Base-by-base conservation (phyloP, 2,888 invertebrate species). In the Trypoxylon attenuatum region DNA sequence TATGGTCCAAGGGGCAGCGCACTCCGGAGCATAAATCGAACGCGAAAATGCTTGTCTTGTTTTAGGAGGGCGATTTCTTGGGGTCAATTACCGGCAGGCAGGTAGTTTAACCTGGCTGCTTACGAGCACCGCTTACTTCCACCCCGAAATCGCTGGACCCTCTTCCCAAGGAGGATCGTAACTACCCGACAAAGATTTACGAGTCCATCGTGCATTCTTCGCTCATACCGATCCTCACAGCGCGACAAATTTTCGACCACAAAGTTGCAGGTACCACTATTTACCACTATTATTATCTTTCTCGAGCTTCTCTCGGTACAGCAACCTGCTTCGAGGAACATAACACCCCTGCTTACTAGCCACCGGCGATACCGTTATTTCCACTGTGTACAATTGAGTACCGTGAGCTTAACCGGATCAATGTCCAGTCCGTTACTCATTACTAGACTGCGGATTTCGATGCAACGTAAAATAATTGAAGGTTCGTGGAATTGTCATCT, bases 221-320 rank as follows among this genome's bases (percentile, higher is more conserved):
- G 52, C 29, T 52, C 47, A 15, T 50, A 57, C 53, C 49, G 66
- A 67, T 67, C 52, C 72, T 72, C 39, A 56, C 65, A 59, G 73
- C 65, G 73, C 71, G 76, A 80, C 78, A 78, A 78, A 81, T 78
- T 78, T 62, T 68, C 62, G 71, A 80, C 80, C 79, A 69, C 80
- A 81, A 70, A 71, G 51, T 66, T 57, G 71, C 80, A 79, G 77
- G 79, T 80, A 79, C 66, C 55, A 58, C 39, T 67, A 74, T 80
- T 79, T 80, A 79, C 66, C 55, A 58, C 39, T 67, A 74, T 80
- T 79, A 73, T 76, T 65, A 67, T 68, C 58, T 27, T 62, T 66
- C 50, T 49, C 49, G 67, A 52, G 54, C 54, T 61, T 67, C 46
- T 25, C 56, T 39, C 21, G 58, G 46, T 56, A 21, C 33, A 22